Evolutionary conservation across 53 echinoderm and acorn worm genomes (phyloP), one percentile per base, ranked within the genome.

Genomic region (Henricia sp.): DNA sequence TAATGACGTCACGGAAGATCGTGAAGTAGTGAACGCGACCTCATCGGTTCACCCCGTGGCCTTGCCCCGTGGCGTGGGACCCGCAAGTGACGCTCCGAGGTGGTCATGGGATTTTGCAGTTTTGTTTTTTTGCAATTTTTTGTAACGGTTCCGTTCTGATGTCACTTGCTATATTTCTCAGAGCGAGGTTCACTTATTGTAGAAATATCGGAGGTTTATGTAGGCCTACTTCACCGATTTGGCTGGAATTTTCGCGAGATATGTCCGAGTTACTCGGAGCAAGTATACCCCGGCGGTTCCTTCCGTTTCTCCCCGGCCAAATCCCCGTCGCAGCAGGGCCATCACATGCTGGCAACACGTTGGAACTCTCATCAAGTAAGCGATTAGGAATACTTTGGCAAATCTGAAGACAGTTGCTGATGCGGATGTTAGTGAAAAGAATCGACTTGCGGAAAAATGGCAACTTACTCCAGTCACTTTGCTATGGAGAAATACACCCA

Each of bases 341-440:
- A 80, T 80, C 64, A 62, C 39, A 32, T 46, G 64, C 9, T 80
- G 80, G 80, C 80, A 65, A 35, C 80, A 40, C 1, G 16, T 80
- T 44, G n/a, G 64, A 50, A 80, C 64, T 3, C 80, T 80, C 17
- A 42, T 77, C 59, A 77, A 77, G 80, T 80, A 80, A 80, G 80
- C 63, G 19, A n/a, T n/a, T n/a, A n/a, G n/a, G 6, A 44, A 13
- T 44, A 6, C 44, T 9, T 44, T 44, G 44, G n/a, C n/a, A 44
- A 44, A 13, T 6, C 6, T 44, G 44, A 44, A 6, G 6, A 44
- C 44, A 9, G 44, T 9, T 6, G 58, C 29, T 6, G 28, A 6
- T 25, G 26, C 29, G 58, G 28, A 3, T 23, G 28, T 8, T 3
- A 28, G 0, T 6, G 27, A 58, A 57, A 14, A 4, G 29, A 23